Base-by-base conservation (phyloP, 1,140 invertebrate species). In the Probaryconus sp. region DNA sequence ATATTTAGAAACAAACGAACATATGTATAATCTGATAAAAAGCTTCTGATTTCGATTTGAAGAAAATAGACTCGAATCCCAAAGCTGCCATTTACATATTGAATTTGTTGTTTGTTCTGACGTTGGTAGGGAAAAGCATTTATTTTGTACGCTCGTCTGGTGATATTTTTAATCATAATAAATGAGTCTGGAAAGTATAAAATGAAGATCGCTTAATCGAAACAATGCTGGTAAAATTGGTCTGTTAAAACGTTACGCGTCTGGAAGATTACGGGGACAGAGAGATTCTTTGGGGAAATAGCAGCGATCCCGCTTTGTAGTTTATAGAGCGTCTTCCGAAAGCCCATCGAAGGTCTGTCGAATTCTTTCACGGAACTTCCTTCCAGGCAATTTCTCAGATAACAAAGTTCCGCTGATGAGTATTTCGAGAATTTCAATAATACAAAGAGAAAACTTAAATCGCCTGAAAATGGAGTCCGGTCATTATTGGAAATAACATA, bases 391-490 rank as follows among this genome's bases (percentile, higher is more conserved):
- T 56, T 43, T 56, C 28, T 42, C 26, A 1, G 51, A 43, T 43
- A 56, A 56, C 51, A 56, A 56, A 56, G 51, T 56, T 43, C 26
- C 50, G 16, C 26, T 42, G 35, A 55, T 55, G 50, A 40, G 50
- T 40, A 53, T 53, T 40, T 40, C 50, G 50, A 53, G 50, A 53
- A 53, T 53, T 53, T 53, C 50, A 53, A 53, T 53, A 53, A 53
- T 18, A 53, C 50, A 53, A 53, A 55, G 50, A 55, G 37, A 55
- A 55, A 42, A 55, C 35, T 42, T 40, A 55, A 55, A 55, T 42
- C 50, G 50, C n/a, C 16, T 18, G 21, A 42, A 42, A 55, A 40
- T 55, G 9, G 37, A 55, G 37, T 43, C 13, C 26, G 5, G 53
- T 14, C 18, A 43, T 58, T 58, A 58, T 58, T 58, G 40, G 28